Base-by-base conservation (phyloP, 2,888 invertebrate genomes). In the Melanostoma mellinum region DNA sequence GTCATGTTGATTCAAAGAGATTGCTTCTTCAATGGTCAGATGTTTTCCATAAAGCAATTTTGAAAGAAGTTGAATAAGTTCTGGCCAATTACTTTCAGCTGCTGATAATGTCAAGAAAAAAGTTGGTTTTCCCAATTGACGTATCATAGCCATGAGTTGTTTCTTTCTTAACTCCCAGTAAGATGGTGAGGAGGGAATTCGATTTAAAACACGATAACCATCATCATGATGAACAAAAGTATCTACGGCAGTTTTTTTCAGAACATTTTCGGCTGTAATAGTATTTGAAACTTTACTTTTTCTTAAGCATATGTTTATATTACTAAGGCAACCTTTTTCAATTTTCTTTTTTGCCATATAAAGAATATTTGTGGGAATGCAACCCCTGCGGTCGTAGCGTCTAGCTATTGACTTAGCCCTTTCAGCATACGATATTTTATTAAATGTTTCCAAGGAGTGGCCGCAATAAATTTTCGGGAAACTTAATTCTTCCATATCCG, bases 381-480 rank as follows among this genome's bases (percentile, higher is more conserved):
- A 71, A 32, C 55, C 42, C 40, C 60, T 36, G 1, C 67, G 55
- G 38, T 75, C 50, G 10, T 9, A 48, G 9, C 55, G 50, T 33
- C 55, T 32, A 4, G 46, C 48, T 44, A 65, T 65, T n/a, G 58
- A 60, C 2, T 63, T 73, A 3, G 38, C 36, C 36, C 61, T 40
- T n/a, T 73, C 63, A 5, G 35, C n/a, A 32, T 73, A 50, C 2
- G 20, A 36, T 5, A 53, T 20, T 48, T 48, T 48, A 6, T 48
- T 48, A 0, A 6, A 3, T 48, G 48, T 30, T 32, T 48, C 30
- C 6, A 68, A 65, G 9, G 55, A 9, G 36, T 84, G 60, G 6
- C 86, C 87, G 6, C 74, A 79, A 71, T 86, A 88, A 48, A 87
- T 87, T 73, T 74, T 87, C 33, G 86, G 87, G 42, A 87, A 87